These are phyloP conservation scores for Tetramorium bicarinatum DNA, from an alignment of 2,888 invertebrate genomes.

Conservation along the genomic window DNA sequence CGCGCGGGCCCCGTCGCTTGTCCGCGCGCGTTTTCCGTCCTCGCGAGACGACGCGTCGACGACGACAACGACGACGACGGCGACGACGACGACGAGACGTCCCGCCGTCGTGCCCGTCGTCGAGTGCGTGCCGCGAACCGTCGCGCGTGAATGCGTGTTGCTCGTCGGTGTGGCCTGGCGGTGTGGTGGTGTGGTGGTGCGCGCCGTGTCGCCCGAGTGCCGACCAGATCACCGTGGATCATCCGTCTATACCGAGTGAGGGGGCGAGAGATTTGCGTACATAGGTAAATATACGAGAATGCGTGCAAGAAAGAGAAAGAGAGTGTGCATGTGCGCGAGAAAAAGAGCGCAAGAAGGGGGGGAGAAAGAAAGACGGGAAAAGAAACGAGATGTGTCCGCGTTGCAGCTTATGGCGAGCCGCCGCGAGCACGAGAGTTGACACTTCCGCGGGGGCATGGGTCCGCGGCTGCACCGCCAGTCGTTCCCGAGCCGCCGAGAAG, in stretches of 20 bases:
- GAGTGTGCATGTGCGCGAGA: conserved; percentile 20
- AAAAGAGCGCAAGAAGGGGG: conserved; percentile 31
- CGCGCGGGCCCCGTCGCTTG: conserved; percentile 33
- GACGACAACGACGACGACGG: neutral
- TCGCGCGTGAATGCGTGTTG: conserved; percentile 60
- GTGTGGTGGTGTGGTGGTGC: conserved; percentile 43
- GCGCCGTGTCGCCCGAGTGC: conserved; percentile 68
- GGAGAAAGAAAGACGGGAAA: conserved; percentile 50
- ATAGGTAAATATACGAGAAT: conserved; percentile 45
- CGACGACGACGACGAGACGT: conserved; percentile 19
- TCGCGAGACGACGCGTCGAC: neutral
- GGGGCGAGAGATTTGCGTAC: neutral
- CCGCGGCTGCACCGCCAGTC: conserved; percentile 63
- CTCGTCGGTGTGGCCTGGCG: conserved; percentile 43
- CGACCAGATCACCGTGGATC: conserved; percentile 72
- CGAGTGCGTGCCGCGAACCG: conserved; percentile 41
- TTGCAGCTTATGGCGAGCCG: conserved; percentile 61
- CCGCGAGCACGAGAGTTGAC: conserved; percentile 71
- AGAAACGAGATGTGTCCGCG: conserved; percentile 69
- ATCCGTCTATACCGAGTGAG: conserved; percentile 49
- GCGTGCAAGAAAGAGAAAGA: conserved; percentile 32
- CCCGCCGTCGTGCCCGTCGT: conserved; percentile 10
- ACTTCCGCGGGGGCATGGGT: conserved; percentile 70
- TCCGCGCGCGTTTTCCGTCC: conserved; percentile 53
- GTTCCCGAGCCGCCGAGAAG: conserved; percentile 50